Evolutionary conservation across 92 coral and sea anemone genomes (phyloP).

Genomic region (Palythoa caribaeorum): DNA sequence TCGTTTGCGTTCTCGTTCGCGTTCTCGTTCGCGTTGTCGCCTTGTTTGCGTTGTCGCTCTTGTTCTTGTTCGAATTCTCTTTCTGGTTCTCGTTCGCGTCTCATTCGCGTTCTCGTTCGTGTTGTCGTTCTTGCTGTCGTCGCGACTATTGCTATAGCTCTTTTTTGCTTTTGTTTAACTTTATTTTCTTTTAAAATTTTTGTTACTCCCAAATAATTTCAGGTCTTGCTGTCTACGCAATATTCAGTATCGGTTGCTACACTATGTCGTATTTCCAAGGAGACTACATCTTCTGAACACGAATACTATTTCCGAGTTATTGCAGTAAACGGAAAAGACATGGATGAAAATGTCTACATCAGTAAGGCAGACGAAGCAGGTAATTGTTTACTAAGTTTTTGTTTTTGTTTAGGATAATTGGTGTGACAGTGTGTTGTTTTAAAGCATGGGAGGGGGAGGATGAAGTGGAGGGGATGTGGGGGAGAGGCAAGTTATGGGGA

Average conservation of each 20-base stretch:
- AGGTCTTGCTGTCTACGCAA: background rate
- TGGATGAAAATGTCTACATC: background rate
- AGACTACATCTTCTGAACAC: background rate
- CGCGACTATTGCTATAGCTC: background rate
- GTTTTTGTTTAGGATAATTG: background rate
- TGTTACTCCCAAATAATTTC: background rate
- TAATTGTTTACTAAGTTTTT: background rate
- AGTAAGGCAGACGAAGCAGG: background rate
- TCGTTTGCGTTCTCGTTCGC: background rate
- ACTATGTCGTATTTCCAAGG: background rate
- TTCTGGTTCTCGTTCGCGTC: background rate
- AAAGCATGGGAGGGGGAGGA: no score
- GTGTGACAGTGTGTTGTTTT: background rate
- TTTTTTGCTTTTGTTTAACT: background rate
- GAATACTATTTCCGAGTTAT: background rate
- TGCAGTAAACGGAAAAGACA: constrained; percentile 16
- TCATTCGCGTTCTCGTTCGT: background rate
- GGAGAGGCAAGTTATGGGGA: no score
- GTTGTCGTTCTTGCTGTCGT: background rate
- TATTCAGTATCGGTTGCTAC: background rate
- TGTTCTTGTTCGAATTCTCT: background rate
- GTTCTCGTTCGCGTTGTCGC: background rate
- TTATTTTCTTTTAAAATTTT: background rate
- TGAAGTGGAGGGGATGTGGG: no score
- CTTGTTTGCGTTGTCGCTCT: background rate